These are phyloP conservation scores for Shinisaurus crocodilurus DNA, from an alignment of 2,113 vertebrate species.

Conservation along the genomic window DNA sequence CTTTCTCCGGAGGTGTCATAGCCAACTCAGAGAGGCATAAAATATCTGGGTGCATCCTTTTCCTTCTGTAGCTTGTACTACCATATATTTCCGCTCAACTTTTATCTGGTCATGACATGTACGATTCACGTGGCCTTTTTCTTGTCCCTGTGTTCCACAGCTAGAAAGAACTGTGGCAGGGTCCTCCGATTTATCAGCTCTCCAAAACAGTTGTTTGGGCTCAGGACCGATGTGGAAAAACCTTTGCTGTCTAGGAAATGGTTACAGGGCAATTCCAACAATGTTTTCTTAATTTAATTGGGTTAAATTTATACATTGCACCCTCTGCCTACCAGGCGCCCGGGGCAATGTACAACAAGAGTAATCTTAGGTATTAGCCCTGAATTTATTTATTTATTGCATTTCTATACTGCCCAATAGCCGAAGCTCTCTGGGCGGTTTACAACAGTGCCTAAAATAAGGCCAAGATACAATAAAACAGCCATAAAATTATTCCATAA, in stretches of 20 bases:
- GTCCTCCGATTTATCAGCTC: not conserved
- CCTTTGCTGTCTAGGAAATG: not conserved
- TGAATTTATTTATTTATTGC: no score
- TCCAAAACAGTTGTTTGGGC: not conserved
- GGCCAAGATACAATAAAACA: no score
- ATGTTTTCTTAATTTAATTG: not conserved
- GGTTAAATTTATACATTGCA: not conserved
- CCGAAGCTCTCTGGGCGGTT: no score
- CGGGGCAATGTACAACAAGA: no score
- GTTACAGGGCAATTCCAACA: not conserved
- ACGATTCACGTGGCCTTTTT: slow-evolving; percentile 7
- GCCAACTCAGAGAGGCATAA: slow-evolving; percentile 50
- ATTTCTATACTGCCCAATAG: no score
- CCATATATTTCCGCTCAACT: slow-evolving; percentile 45
- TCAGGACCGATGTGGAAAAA: not conserved
- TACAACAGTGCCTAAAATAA: no score
- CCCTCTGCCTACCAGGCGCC: not conserved
- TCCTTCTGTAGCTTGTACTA: slow-evolving; percentile 27
- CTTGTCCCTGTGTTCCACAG: not conserved
- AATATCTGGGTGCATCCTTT: slow-evolving; percentile 48
- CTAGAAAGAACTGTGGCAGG: not conserved
- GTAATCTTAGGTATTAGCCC: no score
- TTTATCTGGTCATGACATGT: slow-evolving; percentile 8
- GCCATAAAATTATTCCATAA: no score
- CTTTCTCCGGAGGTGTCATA: slow-evolving; percentile 38